Evolutionary conservation across 1,140 invertebrate genomes (phyloP).

Genomic region (Drosophila littoralis): DNA sequence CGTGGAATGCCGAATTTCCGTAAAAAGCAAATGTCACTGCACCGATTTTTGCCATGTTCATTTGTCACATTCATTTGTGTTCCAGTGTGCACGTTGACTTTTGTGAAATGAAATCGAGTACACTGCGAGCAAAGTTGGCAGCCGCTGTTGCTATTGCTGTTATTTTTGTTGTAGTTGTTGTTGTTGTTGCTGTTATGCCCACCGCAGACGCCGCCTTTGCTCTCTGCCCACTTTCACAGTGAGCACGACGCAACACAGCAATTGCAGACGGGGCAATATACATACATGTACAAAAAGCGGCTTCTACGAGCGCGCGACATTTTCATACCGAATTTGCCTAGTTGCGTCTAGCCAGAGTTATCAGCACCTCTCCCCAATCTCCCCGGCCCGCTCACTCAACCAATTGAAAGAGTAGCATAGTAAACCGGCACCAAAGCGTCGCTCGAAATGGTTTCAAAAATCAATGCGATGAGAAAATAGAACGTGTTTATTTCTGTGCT

Average conservation of each 20-base stretch:
- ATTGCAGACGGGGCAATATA: conserved; percentile 32
- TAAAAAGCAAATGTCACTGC: conserved; percentile 3
- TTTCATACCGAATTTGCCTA: conserved; percentile 69
- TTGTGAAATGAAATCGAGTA: conserved; percentile 76
- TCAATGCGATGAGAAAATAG: conserved; percentile 80
- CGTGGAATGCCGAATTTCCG: conserved; percentile 9
- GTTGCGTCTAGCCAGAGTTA: conserved; percentile 63
- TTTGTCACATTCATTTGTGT: conserved; percentile 45
- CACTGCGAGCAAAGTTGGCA: conserved; percentile 63
- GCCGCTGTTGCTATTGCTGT: conserved; percentile 67
- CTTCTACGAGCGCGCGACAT: conserved; percentile 17
- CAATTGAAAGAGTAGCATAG: conserved; percentile 40
- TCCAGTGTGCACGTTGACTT: conserved; percentile 35
- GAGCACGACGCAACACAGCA: conserved; percentile 47
- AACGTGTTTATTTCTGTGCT: conserved; percentile 80
- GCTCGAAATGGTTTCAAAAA: conserved; percentile 78
- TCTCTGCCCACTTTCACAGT: conserved; percentile 76
- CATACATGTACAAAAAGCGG: not conserved
- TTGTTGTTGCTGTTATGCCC: conserved; percentile 42
- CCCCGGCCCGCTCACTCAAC: conserved; percentile 21
- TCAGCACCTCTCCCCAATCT: conserved; percentile 3
- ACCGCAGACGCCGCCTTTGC: conserved; percentile 56
- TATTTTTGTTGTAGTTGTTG: conserved; percentile 24
- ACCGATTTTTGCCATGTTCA: conserved; percentile 30
- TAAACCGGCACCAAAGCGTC: conserved; percentile 65